Percentiles rank a stretch among this genome's conserved stretches.
Conservation (phyloP, 2,797 vertebrate genomes). For the Amazona finschi region DNA sequence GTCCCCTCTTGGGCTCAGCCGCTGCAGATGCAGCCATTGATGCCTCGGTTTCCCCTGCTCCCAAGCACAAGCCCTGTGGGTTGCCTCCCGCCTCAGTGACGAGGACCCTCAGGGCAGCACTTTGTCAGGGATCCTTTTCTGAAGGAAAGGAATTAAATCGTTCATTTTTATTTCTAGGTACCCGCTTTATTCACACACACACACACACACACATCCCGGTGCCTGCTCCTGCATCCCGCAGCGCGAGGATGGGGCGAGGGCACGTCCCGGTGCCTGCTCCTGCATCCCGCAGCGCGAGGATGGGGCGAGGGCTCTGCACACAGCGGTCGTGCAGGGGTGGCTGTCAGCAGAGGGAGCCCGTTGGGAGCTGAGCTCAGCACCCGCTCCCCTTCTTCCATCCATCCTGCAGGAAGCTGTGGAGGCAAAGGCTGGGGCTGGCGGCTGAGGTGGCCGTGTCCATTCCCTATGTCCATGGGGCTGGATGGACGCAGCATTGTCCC, state of each 20-base stretch:
- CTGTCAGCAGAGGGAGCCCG: constrained; percentile 19
- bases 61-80: background rate
- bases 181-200: background rate
- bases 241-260: too few species aligned
- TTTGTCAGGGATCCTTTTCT: background rate
- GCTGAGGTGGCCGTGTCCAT: background rate
- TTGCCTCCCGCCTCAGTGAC: fast-evolving
- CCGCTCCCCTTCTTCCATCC: background rate
- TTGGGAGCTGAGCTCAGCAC: background rate
- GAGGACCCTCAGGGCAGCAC: background rate
- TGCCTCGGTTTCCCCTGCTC: background rate
- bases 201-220: background rate
- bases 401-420: background rate
- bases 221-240: too few species aligned
- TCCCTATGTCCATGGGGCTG: fast-evolving
- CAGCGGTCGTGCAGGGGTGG: fast-evolving
- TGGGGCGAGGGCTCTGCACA: background rate
- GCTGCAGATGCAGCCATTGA: fast-evolving
- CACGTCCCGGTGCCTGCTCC: too few species aligned
- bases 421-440: too few species aligned
- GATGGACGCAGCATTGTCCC: fast-evolving
- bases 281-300: background rate
- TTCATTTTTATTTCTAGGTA: background rate
- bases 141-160: background rate
- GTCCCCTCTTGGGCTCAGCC: background rate